These are phyloP conservation scores for Chiroxiphia lanceolata DNA, from an alignment of 2,797 vertebrate genomes.

Conservation along the genomic window DNA sequence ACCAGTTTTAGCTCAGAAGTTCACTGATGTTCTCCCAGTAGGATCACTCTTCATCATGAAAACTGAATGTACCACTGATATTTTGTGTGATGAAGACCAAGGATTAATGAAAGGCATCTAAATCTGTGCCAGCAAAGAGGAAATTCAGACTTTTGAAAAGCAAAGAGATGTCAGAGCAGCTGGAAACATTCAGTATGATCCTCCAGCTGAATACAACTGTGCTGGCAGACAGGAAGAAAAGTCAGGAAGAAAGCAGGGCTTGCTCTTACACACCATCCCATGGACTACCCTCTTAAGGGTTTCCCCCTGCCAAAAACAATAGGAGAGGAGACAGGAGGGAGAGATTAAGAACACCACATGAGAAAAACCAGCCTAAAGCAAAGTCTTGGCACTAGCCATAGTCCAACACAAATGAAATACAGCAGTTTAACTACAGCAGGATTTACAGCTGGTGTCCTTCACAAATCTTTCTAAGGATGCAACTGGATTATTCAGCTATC, in stretches of 20 bases:
- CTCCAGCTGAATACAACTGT: constrained; percentile 49
- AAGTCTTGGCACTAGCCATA: neutral
- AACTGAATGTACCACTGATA: constrained; percentile 18
- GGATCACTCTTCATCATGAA: constrained; percentile 23
- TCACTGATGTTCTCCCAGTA: constrained; percentile 50
- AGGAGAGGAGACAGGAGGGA: constrained; percentile 9
- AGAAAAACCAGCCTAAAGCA: constrained; percentile 29
- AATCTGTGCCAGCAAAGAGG: neutral
- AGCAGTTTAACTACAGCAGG: neutral
- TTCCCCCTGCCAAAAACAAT: constrained; percentile 30
- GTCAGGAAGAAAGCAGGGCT: constrained; percentile 35
- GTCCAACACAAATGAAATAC: constrained; percentile 11
- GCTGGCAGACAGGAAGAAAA: constrained; percentile 28
- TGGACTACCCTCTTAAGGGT: neutral
- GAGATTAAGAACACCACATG: constrained; percentile 48
- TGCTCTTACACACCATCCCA: constrained; percentile 16
- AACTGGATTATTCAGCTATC: neutral
- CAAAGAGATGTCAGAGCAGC: constrained; percentile 29
- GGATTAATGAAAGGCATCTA: constrained; percentile 39
- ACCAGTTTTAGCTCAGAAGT: constrained; percentile 59
- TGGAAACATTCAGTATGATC: constrained; percentile 35
- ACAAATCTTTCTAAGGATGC: neutral
- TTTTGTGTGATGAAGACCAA: constrained; percentile 38
- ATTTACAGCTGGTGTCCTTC: neutral
- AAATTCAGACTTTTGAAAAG: constrained; percentile 47